Conservation (phyloP, 2,113 vertebrate genomes). For the Pygoscelis antarcticus region DNA sequence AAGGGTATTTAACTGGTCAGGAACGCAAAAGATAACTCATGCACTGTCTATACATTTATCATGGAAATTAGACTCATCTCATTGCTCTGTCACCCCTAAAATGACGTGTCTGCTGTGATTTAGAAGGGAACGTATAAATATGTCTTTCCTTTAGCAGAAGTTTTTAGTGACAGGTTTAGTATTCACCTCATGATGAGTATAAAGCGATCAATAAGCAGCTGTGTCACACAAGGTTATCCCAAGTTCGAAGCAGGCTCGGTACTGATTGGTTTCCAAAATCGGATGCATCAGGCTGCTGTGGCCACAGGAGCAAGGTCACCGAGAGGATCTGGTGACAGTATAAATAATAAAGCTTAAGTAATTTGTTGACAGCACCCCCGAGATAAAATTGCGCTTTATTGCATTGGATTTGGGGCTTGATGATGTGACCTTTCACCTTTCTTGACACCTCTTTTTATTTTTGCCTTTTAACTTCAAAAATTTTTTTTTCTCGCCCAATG, state of each 20-base stretch:
- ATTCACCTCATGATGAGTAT: not conserved
- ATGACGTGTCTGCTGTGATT: not conserved
- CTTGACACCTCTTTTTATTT: not conserved
- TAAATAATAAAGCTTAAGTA: slow-evolving; percentile 6
- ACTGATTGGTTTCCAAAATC: not conserved
- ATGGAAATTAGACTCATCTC: not conserved
- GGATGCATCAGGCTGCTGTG: not conserved
- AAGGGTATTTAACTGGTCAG: not conserved
- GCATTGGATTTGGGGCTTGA: not conserved
- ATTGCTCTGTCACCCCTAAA: not conserved
- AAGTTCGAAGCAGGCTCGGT: not conserved
- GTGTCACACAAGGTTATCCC: slow-evolving; percentile 42
- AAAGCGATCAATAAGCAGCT: slow-evolving; percentile 2
- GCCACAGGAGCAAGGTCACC: slow-evolving; percentile 27
- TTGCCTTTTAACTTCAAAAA: not conserved
- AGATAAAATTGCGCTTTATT: not conserved
- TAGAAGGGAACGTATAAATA: not conserved
- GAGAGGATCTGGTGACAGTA: not conserved
- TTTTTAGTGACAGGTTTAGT: not conserved
- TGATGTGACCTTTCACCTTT: not conserved
- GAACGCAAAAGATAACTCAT: not conserved
- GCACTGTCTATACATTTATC: not conserved
- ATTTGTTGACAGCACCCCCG: not conserved
- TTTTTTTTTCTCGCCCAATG: not conserved
- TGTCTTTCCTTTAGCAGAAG: not conserved